A percentile compares a stretch with the other conserved stretches of the same genome.
These are phyloP conservation scores for Sciurus niger DNA, from an alignment of 2,113 vertebrate species.

Conservation along the genomic window DNA sequence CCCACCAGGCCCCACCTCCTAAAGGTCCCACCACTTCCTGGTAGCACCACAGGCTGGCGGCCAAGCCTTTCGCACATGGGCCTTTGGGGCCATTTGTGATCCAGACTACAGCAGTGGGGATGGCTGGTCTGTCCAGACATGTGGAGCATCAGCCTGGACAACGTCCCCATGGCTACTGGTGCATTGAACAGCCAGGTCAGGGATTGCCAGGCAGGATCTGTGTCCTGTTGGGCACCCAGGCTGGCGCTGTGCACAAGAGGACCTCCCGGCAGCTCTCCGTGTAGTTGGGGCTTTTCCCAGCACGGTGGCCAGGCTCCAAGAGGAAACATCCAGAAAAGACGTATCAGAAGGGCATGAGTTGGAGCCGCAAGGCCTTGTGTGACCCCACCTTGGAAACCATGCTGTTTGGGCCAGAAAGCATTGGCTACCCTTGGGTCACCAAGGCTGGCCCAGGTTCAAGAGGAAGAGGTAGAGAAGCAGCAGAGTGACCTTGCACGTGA, in stretches of 20 bases:
- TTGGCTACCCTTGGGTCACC: not conserved
- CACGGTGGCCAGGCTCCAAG: not conserved
- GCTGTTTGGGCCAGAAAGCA: not conserved
- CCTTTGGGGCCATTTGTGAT: not conserved
- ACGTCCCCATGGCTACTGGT: not conserved
- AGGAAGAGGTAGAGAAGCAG: not conserved
- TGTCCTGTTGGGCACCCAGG: no score
- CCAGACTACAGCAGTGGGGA: not conserved
- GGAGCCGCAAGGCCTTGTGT: not conserved
- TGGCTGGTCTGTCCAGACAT: not conserved
- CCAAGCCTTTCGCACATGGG: not conserved
- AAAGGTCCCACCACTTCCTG: not conserved
- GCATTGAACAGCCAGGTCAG: not conserved
- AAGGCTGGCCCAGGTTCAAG: not conserved
- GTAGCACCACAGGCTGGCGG: not conserved
- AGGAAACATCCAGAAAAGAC: not conserved
- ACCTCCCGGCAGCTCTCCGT: fast-evolving
- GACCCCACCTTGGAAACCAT: not conserved
- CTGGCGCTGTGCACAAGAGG: not conserved
- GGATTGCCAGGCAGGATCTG: not conserved
- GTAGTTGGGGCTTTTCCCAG: not conserved
- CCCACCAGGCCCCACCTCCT: no score
- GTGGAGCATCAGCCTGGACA: not conserved
- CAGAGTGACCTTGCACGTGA: not conserved
- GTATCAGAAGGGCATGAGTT: not conserved